Conservation (phyloP, 1,140 invertebrate species). For the Heterodera carotae region DNA sequence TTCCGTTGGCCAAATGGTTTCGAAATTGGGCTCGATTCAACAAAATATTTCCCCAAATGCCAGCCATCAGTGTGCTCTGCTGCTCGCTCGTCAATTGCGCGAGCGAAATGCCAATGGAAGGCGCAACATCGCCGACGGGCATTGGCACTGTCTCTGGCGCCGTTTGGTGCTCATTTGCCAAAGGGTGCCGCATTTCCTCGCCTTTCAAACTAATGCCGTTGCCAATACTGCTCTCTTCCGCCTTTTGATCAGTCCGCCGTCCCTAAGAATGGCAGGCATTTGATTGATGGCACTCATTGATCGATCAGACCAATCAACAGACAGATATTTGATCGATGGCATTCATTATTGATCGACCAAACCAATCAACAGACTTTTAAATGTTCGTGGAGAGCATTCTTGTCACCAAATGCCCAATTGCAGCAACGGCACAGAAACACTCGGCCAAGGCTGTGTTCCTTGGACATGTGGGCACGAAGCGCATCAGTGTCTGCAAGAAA, state of each 20-base stretch:
- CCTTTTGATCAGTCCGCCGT: neutral
- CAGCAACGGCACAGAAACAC: constrained; percentile 25
- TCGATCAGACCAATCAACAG: no score
- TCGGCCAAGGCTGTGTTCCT: constrained; percentile 44
- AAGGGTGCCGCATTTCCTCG: neutral
- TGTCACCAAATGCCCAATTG: constrained; percentile 26
- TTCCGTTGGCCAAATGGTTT: neutral
- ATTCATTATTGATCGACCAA: neutral
- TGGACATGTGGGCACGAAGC: constrained; percentile 60
- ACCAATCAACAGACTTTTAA: constrained; percentile 7
- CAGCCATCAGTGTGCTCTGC: constrained; percentile 18
- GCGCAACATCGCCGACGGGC: neutral
- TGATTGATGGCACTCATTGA: neutral
- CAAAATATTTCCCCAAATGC: constrained; percentile 22
- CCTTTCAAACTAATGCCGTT: constrained; percentile 20
- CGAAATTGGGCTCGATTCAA: neutral
- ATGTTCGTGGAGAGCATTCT: constrained; percentile 20
- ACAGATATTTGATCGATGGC: neutral
- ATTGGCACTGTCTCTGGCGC: neutral
- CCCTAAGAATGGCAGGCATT: constrained; percentile 6
- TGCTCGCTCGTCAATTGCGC: neutral
- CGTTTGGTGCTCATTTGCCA: neutral
- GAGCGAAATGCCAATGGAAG: neutral
- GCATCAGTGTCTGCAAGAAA: constrained; percentile 59
- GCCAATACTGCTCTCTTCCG: neutral